Evolutionary conservation across 2,113 vertebrate genomes (phyloP).

Genomic region (Numenius arquata): DNA sequence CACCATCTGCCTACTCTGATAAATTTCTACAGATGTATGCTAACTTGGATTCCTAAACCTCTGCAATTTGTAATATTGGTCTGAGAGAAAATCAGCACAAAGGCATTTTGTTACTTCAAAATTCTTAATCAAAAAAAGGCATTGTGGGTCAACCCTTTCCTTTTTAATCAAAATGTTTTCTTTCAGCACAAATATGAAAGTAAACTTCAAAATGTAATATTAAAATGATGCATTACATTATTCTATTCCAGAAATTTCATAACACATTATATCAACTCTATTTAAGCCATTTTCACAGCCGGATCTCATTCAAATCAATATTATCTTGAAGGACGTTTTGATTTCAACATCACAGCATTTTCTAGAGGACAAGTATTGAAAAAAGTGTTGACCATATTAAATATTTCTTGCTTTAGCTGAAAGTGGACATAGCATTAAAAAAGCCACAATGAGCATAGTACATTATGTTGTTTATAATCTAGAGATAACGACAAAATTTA

Average conservation of each 20-base stretch:
- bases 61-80: not conserved
- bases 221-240: slow-evolving; percentile 12
- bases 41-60: not conserved
- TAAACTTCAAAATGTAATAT: slow-evolving; percentile 12
- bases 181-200: not conserved
- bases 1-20: not conserved
- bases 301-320: not conserved
- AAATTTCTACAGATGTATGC: not conserved
- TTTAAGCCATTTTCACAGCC: slow-evolving; percentile 18
- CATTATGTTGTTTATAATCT: not conserved
- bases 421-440: not conserved
- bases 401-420: not conserved
- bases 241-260: slow-evolving; percentile 4
- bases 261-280: not conserved
- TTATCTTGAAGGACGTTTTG: not conserved
- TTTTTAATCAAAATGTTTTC: slow-evolving; percentile 16
- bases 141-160: not conserved
- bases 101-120: not conserved
- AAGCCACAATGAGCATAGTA: not conserved
- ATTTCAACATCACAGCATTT: slow-evolving; percentile 12
- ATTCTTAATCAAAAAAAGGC: not conserved
- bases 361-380: not conserved
- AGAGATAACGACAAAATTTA: not conserved
- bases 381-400: not conserved
- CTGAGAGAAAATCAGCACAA: not conserved